Conservation (phyloP, 1,140 invertebrate genomes). For the Achatina immaculata region DNA sequence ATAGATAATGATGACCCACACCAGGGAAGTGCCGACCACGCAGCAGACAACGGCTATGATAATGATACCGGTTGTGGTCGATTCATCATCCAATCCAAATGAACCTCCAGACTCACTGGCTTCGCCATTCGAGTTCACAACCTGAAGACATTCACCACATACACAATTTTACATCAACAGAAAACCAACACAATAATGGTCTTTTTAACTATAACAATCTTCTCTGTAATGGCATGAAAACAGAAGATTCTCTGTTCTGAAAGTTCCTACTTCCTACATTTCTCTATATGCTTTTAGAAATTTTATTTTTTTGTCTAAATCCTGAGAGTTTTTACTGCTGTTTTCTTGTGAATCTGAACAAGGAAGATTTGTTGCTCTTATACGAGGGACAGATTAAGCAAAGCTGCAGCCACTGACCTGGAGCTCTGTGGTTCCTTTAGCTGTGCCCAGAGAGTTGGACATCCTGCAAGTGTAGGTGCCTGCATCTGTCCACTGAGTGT, state of each 20-base stretch:
- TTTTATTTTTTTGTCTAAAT: too few species aligned
- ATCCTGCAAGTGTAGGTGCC: slow-evolving; percentile 86
- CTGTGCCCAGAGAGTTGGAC: slow-evolving; percentile 83
- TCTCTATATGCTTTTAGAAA: too few species aligned
- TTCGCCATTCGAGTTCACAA: slow-evolving; percentile 26
- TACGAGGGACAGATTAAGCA: too few species aligned
- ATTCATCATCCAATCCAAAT: slow-evolving; percentile 72
- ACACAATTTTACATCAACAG: too few species aligned
- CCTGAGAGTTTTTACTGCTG: too few species aligned
- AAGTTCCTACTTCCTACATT: too few species aligned
- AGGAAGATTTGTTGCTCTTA: too few species aligned
- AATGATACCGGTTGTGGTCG: slow-evolving; percentile 85
- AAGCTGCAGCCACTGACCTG: slow-evolving; percentile 63
- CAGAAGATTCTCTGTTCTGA: too few species aligned
- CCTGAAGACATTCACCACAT: slow-evolving; percentile 14
- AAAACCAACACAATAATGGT: too few species aligned
- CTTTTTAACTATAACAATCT: too few species aligned
- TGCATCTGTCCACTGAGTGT: slow-evolving; percentile 81
- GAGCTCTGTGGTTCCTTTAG: slow-evolving; percentile 72
- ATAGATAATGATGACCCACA: slow-evolving; percentile 94
- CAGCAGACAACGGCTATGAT: slow-evolving; percentile 91
- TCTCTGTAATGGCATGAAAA: too few species aligned
- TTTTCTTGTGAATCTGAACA: too few species aligned
- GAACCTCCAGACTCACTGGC: slow-evolving; percentile 17
- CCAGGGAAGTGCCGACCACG: slow-evolving; percentile 87